phyloP scores from a whole-genome alignment of 2,113 vertebrate species.

The Scortum barcoo region DNA sequence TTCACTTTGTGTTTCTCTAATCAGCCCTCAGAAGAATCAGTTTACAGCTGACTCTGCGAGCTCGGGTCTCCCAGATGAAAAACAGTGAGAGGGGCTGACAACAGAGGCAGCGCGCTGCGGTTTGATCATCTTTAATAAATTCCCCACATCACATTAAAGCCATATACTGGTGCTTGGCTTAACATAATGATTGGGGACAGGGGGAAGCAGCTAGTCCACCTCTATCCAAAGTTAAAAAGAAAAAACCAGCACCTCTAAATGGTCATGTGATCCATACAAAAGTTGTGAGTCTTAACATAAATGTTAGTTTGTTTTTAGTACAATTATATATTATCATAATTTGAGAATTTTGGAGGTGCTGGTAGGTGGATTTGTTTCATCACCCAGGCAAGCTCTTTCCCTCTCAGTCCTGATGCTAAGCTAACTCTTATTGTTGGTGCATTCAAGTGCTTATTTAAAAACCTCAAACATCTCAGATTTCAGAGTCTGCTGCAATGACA shows the following conservation, averaged over 20 bases:
- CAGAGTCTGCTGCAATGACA: not conserved
- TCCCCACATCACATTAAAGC: not conserved
- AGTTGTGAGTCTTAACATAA: too few relatives aligned
- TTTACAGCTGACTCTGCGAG: slow-evolving; percentile 3
- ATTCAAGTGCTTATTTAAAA: not conserved
- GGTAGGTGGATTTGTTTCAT: too few relatives aligned
- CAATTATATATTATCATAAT: too few relatives aligned
- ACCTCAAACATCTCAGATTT: not conserved
- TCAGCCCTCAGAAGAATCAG: slow-evolving; percentile 19
- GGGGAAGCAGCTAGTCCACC: not conserved
- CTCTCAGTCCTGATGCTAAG: not conserved
- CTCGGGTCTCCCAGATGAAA: not conserved
- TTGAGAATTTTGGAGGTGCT: too few relatives aligned
- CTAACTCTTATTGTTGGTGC: not conserved
- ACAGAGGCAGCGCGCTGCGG: not conserved
- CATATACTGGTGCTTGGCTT: not conserved
- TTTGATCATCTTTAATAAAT: slow-evolving; percentile 38
- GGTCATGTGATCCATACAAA: not conserved
- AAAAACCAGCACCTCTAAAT: not conserved
- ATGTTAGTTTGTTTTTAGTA: too few relatives aligned
- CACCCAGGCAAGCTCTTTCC: too few relatives aligned
- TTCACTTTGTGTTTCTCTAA: slow-evolving; percentile 49
- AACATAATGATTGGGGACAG: not conserved
- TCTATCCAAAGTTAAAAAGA: not conserved
- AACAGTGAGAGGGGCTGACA: slow-evolving; percentile 7